Base-by-base conservation (phyloP, 1,140 invertebrate genomes). In the Anadara kagoshimensis region DNA sequence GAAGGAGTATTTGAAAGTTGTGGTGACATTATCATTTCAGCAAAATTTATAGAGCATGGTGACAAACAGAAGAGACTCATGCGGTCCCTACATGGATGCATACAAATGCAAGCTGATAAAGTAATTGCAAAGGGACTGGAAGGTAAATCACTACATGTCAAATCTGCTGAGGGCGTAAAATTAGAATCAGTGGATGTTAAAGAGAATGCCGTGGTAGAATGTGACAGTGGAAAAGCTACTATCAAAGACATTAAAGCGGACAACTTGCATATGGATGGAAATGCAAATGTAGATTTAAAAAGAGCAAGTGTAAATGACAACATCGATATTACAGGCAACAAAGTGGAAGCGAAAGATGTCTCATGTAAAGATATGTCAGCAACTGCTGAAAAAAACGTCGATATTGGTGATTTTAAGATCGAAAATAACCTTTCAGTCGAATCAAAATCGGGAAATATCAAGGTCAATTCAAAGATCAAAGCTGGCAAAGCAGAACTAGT, bases 21-120 rank as follows among this genome's bases (percentile, higher is more conserved):
- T 43, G 58, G 58, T 0, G 58, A 61, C 45, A 61, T 61, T 10
- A 18, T 44, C n/a, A 61, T 61, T 12, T 61, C 58, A 2, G 58
- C 58, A 45, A 61, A 22, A 12, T 12, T n/a, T 20, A 61, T 61
- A 43, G n/a, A 61, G 45, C 58, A 61, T 16, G 20, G 8, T n/a
- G 58, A 43, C 8, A 43, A 20, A 7, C 11, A 44, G 22, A 43
- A 22, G 3, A 43, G 58, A 22, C 14, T 61, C 5, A 11, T 61
- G 10, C n/a, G 22, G 22, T 16, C 58, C 8, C 4, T 61, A 20
- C 20, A 8, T 22, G 58, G 58, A 22, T n/a, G 58, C 22, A 45
- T 61, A 11, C 18, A 14, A 45, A 22, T 61, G 14, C 8, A 43
- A 45, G 41, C 18, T 44, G 58, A 61, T 20, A 44, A 12, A 44